Conservation (phyloP, 2,113 vertebrate genomes). For the Galeopterus variegatus region DNA sequence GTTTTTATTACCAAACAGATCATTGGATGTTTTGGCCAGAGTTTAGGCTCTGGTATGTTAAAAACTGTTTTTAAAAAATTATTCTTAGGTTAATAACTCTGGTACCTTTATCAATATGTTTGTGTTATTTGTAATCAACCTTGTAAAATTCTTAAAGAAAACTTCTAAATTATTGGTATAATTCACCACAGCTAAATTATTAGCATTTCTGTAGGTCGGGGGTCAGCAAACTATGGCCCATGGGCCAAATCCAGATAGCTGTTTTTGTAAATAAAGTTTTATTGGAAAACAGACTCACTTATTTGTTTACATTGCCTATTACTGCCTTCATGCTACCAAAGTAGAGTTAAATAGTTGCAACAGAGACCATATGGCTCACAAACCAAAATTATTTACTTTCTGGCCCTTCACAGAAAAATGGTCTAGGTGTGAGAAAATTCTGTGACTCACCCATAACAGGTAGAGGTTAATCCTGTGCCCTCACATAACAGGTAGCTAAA, state of each 20-base stretch:
- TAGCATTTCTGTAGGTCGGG: not conserved
- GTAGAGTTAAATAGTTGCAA: not conserved
- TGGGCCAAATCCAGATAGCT: not conserved
- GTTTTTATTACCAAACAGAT: conserved; percentile 37
- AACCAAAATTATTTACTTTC: not conserved
- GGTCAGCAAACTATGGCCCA: not conserved
- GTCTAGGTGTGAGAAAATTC: not conserved
- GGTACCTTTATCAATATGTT: not conserved
- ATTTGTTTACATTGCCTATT: not conserved
- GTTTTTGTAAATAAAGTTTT: conserved; percentile 60
- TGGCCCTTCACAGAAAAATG: not conserved
- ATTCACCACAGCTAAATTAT: not conserved
- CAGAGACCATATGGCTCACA: not conserved
- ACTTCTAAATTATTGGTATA: not conserved
- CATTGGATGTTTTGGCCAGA: not conserved
- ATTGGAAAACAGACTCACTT: not conserved
- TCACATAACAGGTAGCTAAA: too few species aligned
- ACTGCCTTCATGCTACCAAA: not conserved
- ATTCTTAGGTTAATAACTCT: not conserved
- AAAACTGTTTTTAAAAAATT: not conserved
- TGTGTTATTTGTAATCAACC: not conserved
- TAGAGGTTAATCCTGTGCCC: not conserved
- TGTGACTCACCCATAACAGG: not conserved
- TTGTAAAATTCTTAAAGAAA: not conserved
- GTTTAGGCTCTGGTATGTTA: not conserved